These are phyloP conservation scores for Trichomycterus rosablanca DNA, from an alignment of 2,113 vertebrate genomes.

Conservation along the genomic window DNA sequence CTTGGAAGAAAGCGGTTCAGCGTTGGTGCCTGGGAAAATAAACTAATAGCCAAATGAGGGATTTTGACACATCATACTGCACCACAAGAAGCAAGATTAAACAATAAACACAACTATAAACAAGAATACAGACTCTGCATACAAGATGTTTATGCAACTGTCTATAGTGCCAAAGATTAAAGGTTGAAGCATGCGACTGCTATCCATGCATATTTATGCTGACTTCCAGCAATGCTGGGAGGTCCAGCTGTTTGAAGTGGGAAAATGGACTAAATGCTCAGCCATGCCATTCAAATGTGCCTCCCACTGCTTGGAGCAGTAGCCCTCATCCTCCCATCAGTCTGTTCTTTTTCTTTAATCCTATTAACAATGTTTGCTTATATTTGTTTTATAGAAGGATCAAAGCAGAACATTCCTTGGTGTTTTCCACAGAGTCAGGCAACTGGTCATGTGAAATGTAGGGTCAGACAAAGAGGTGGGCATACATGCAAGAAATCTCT, in stretches of 20 bases:
- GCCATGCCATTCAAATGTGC: slow-evolving; percentile 35
- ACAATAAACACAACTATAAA: too few species aligned
- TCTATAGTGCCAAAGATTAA: slow-evolving; percentile 41
- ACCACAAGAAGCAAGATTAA: too few species aligned
- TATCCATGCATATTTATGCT: slow-evolving; percentile 44
- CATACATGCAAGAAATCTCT: slow-evolving; percentile 37
- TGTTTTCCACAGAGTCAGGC: slow-evolving; percentile 36
- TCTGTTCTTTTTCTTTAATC: slow-evolving; percentile 27
- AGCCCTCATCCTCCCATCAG: slow-evolving; percentile 8
- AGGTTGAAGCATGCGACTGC: slow-evolving; percentile 35
- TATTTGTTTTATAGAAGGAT: slow-evolving; percentile 57
- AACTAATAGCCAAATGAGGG: too few species aligned
- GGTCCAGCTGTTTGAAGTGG: too few species aligned
- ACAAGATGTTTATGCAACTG: slow-evolving; percentile 61
- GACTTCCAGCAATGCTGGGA: slow-evolving; percentile 34
- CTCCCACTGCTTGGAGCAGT: slow-evolving; percentile 13
- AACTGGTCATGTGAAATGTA: slow-evolving; percentile 36
- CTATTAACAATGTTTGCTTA: slow-evolving; percentile 50
- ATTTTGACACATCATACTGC: too few species aligned
- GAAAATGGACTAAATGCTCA: slow-evolving; percentile 28
- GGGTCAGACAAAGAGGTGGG: not conserved
- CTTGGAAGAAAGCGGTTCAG: too few species aligned
- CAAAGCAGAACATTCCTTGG: slow-evolving; percentile 50
- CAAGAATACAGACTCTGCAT: slow-evolving; percentile 58
- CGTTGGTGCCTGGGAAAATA: too few species aligned